Base-by-base conservation (phyloP, 1,140 invertebrate genomes). In the Calliphora vicina region DNA sequence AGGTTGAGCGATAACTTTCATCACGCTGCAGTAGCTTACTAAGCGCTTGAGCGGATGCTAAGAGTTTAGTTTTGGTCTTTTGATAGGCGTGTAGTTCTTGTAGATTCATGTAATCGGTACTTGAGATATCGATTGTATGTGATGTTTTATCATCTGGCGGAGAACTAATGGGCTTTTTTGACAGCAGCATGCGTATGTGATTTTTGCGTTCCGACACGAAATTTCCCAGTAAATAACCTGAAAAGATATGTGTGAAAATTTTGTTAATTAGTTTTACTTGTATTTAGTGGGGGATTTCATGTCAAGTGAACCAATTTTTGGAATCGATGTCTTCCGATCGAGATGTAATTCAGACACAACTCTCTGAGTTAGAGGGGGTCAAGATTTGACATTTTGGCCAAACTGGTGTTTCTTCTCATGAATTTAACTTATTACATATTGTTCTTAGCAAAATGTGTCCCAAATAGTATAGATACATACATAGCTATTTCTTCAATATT, bases 161-260 rank as follows among this genome's bases (percentile, higher is more conserved):
- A 8, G 67, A 26, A 25, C 43, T 81, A 20, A 26, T 71, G 25
- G 43, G 42, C 85, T 88, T 83, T 84, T 89, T 86, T 20, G 87
- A 84, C 80, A 89, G 80, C 84, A 87, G 27, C 82, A 89, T 87
- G 26, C 85, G 87, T 80, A 90, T 88, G 83, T 89, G 87, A 84
- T 90, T 87, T 85, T 90, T 88, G 23, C 89, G 89, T 82, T 90
- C 89, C 20, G 87, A 84, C 73, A 89, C 88, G 76, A 90, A 90
- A 83, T 90, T 90, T 23, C 89, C 89, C 57, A 90, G 84, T 81
- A 90, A 83, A 83, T 89, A 90, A 80, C 89, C 89, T 90, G 85
- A 23, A 67, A 72, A 72, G 67, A 83, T 83, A 82, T 82, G 35
- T 72, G 81, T 85, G 87, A 80, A 84, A 86, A 80, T 50, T 13